phyloP scores from a whole-genome alignment of 2,888 invertebrate species.

The Drosophila testacea region DNA sequence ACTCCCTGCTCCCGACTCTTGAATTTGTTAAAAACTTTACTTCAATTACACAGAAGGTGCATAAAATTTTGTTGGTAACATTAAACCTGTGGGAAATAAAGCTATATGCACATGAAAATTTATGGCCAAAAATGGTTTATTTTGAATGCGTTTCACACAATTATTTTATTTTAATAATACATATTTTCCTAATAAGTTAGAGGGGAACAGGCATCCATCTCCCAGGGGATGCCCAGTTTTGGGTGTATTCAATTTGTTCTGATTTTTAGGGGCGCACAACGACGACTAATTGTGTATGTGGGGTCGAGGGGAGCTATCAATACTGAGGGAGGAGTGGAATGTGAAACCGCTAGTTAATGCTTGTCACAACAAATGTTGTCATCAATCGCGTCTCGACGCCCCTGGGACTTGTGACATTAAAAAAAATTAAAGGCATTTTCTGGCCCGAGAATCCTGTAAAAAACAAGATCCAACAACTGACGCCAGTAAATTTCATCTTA shows the following conservation, averaged over 20 bases:
- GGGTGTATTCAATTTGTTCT: slow-evolving; percentile 69
- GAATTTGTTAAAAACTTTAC: slow-evolving; percentile 39
- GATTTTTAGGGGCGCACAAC: slow-evolving; percentile 32
- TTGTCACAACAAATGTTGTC: slow-evolving; percentile 78
- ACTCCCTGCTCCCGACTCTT: slow-evolving; percentile 12
- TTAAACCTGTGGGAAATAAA: slow-evolving; percentile 77
- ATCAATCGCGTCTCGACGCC: slow-evolving; percentile 60
- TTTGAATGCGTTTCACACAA: slow-evolving; percentile 61
- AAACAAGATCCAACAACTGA: slow-evolving; percentile 51
- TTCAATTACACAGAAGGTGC: slow-evolving; percentile 71
- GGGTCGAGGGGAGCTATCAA: slow-evolving; percentile 8
- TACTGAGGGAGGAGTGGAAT: slow-evolving; percentile 34
- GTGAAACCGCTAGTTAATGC: slow-evolving; percentile 79
- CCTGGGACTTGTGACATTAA: slow-evolving; percentile 38
- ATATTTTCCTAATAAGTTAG: slow-evolving; percentile 45
- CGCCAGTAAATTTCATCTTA: slow-evolving; percentile 60
- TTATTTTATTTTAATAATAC: slow-evolving; percentile 72
- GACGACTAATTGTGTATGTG: slow-evolving; percentile 50
- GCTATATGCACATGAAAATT: slow-evolving; percentile 59
- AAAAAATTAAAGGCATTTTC: slow-evolving; percentile 4
- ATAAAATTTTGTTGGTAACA: slow-evolving; percentile 55
- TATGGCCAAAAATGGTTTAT: slow-evolving; percentile 42
- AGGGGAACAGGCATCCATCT: not conserved
- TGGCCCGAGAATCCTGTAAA: slow-evolving; percentile 51
- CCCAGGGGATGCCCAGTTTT: slow-evolving; percentile 40